phyloP scores from a whole-genome alignment of 1,140 invertebrate species.

The Matsumurasca onukii region DNA sequence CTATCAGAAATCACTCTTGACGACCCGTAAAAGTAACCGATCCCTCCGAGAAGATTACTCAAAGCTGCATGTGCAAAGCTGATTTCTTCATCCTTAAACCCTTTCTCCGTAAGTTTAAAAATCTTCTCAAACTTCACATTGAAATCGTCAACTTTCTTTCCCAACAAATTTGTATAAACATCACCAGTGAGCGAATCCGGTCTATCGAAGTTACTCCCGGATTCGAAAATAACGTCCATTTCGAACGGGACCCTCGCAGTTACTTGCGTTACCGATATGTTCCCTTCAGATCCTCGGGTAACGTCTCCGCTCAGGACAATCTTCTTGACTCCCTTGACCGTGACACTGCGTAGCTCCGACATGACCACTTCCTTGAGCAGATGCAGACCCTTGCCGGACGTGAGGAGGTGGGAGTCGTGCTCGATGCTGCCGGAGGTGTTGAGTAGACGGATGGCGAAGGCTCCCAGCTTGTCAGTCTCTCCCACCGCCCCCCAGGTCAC shows the following conservation, averaged over 20 bases:
- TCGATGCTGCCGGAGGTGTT: constrained; percentile 44
- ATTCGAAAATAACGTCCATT: constrained; percentile 84
- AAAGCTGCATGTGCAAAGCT: constrained; percentile 84
- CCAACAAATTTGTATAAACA: constrained; percentile 61
- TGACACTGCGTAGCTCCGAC: constrained; percentile 60
- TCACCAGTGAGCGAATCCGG: constrained; percentile 59
- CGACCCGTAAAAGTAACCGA: constrained; percentile 95
- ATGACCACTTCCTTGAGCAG: constrained; percentile 78
- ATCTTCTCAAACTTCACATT: constrained; percentile 70
- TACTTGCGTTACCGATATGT: constrained; percentile 82
- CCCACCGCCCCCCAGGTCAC: constrained; percentile 70
- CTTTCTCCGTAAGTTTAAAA: constrained; percentile 69
- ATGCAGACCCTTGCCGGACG: constrained; percentile 68
- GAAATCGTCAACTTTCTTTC: constrained; percentile 60
- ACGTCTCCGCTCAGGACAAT: constrained; percentile 57
- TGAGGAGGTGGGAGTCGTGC: constrained; percentile 72
- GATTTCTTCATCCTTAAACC: constrained; percentile 68
- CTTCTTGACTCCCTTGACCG: constrained; percentile 56
- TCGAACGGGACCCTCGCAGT: constrained; percentile 78
- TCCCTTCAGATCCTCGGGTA: constrained; percentile 55
- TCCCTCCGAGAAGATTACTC: constrained; percentile 93
- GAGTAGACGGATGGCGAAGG: constrained; percentile 63
- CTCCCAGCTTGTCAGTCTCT: constrained; percentile 73
- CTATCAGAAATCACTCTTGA: constrained; percentile 83
- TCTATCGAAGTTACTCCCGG: constrained; percentile 61